Conservation (phyloP, 2,797 vertebrate species). For the Melopsittacus undulatus region DNA sequence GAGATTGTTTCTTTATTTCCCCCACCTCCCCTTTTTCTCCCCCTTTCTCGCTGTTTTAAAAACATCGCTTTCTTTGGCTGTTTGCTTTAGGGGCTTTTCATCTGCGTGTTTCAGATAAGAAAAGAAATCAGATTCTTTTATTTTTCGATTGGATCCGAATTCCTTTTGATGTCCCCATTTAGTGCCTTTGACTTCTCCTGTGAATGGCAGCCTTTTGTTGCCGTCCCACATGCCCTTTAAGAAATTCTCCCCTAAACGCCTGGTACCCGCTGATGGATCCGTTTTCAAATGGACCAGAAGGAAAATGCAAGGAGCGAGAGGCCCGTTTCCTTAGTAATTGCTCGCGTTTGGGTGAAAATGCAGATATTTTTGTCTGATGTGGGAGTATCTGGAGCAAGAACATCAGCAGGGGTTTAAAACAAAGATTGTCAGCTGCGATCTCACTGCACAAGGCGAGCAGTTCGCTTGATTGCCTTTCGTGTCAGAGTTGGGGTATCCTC, state of each 20-base stretch:
- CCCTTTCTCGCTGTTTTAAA: slow-evolving; percentile 78
- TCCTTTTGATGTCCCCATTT: slow-evolving; percentile 83
- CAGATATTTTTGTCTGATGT: slow-evolving; percentile 64
- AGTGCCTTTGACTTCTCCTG: slow-evolving; percentile 79
- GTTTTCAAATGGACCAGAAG: slow-evolving; percentile 78
- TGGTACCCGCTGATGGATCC: slow-evolving; percentile 81
- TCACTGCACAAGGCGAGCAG: slow-evolving; percentile 4
- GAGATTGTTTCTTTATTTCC: slow-evolving; percentile 79
- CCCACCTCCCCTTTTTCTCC: slow-evolving; percentile 56
- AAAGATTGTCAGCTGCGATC: slow-evolving; percentile 63
- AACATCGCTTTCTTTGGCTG: slow-evolving; percentile 79
- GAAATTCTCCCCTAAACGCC: slow-evolving; percentile 75
- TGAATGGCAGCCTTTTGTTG: slow-evolving; percentile 82
- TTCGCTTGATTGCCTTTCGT: neutral
- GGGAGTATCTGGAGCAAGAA: slow-evolving; percentile 53
- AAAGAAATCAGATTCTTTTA: slow-evolving; percentile 82
- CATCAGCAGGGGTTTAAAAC: slow-evolving; percentile 68
- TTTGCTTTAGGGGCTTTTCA: slow-evolving; percentile 86
- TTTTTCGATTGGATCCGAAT: slow-evolving; percentile 82
- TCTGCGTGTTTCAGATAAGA: slow-evolving; percentile 76
- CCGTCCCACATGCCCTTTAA: slow-evolving; percentile 77
- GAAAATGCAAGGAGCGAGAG: slow-evolving; percentile 63
- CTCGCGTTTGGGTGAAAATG: slow-evolving; percentile 73
- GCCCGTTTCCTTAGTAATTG: slow-evolving; percentile 81
- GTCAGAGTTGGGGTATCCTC: slow-evolving; percentile 6